A percentile compares a stretch with the other conserved stretches of the same genome.
phyloP scores from a whole-genome alignment of 1,140 invertebrate genomes.

The Protaetia brevitarsis region DNA sequence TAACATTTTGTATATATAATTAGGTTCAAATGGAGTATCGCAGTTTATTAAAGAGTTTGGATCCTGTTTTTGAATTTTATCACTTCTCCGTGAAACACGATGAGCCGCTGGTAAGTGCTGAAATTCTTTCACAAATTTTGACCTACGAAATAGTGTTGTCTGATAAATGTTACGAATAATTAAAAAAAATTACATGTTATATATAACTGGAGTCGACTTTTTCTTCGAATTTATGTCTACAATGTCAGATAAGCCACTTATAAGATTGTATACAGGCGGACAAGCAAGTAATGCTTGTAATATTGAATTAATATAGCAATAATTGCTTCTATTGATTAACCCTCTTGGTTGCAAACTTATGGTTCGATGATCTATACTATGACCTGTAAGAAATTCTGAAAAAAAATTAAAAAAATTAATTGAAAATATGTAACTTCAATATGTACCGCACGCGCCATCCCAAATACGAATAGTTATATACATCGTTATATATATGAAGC shows the following conservation, averaged over 20 bases:
- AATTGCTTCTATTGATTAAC: slow-evolving; percentile 87
- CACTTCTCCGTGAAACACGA: slow-evolving; percentile 38
- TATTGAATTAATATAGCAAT: slow-evolving; percentile 94
- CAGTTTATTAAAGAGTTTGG: slow-evolving; percentile 50
- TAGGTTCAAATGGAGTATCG: slow-evolving; percentile 76
- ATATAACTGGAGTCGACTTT: slow-evolving; percentile 80
- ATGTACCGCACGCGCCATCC: no score
- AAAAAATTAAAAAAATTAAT: slow-evolving; percentile 48
- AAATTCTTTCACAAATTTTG: slow-evolving; percentile 69
- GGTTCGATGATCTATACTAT: slow-evolving; percentile 69
- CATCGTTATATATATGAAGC: no score
- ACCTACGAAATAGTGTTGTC: slow-evolving; percentile 49
- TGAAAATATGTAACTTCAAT: no score
- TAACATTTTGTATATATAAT: slow-evolving; percentile 78
- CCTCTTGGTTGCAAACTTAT: slow-evolving; percentile 79
- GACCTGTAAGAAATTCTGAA: slow-evolving; percentile 68
- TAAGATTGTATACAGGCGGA: slow-evolving; percentile 89
- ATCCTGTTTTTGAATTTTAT: slow-evolving; percentile 52
- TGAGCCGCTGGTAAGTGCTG: slow-evolving; percentile 57
- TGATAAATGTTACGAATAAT: not conserved
- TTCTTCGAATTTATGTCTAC: slow-evolving; percentile 53
- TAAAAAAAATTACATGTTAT: slow-evolving; percentile 70
- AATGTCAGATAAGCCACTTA: slow-evolving; percentile 67
- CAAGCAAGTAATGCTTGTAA: slow-evolving; percentile 87
- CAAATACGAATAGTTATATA: no score